Evolutionary conservation across 2,113 vertebrate genomes (phyloP).

Genomic region (Nothocercus nigrocapillus): DNA sequence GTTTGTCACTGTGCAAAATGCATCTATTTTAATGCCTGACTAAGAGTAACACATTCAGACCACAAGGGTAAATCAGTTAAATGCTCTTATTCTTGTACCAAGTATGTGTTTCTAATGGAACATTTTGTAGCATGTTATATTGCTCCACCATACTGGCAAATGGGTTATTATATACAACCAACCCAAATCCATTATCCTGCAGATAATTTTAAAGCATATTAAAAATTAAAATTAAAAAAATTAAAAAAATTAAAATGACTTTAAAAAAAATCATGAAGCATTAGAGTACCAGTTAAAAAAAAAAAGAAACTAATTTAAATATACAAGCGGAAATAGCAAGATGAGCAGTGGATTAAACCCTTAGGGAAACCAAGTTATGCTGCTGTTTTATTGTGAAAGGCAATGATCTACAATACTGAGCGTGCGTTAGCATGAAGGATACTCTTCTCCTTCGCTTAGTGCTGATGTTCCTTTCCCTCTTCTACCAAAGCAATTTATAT

Average conservation of each 20-base stretch:
- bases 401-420: neutral
- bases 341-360: neutral
- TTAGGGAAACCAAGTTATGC: neutral
- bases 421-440: neutral
- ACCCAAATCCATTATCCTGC: neutral
- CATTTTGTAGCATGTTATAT: neutral
- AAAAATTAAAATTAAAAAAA: neutral
- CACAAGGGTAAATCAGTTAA: neutral
- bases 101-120: neutral
- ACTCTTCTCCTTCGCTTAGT: neutral
- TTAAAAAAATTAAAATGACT: neutral
- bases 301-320: neutral
- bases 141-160: neutral
- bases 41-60: neutral
- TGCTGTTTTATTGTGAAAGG: neutral
- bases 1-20: neutral
- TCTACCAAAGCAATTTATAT: neutral
- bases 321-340: neutral
- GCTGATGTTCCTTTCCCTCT: neutral
- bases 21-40: slow-evolving; percentile 18
- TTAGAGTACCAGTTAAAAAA: neutral
- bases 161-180: neutral
- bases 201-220: neutral
- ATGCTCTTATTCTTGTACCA: neutral
- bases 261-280: neutral